A percentile compares a stretch with the other conserved stretches of the same genome.
These are phyloP conservation scores for Mormyrops boulengeri DNA, from an alignment of 2,797 vertebrate species.

Conservation along the genomic window DNA sequence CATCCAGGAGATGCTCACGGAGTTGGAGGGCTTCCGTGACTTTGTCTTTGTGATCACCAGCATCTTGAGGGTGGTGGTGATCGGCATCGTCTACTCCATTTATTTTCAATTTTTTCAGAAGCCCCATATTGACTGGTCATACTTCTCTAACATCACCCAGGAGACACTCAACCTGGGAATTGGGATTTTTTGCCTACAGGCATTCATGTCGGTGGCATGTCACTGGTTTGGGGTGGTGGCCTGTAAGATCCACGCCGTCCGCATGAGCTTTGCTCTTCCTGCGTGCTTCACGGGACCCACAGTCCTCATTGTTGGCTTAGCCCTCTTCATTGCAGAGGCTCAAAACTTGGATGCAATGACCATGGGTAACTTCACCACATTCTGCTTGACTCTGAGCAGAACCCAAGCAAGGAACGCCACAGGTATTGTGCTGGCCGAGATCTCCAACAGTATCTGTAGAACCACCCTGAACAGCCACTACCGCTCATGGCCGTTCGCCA, in stretches of 20 bases:
- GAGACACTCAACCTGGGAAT: conserved; percentile 47
- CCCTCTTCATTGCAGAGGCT: conserved; percentile 51
- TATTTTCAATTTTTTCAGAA: conserved; percentile 39
- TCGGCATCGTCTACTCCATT: conserved; percentile 53
- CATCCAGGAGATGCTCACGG: conserved; percentile 48
- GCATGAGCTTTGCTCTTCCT: conserved; percentile 62
- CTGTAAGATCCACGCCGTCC: conserved; percentile 68
- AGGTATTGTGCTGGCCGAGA: conserved; percentile 49
- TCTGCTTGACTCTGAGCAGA: conserved; percentile 46
- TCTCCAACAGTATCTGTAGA: conserved; percentile 63
- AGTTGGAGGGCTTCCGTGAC: conserved; percentile 59
- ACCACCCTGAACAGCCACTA: conserved; percentile 61
- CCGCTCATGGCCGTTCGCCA: conserved; percentile 56
- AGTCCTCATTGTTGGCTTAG: conserved; percentile 56
- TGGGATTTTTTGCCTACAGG: conserved; percentile 58
- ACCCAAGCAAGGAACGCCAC: conserved; percentile 43
- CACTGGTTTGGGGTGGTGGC: conserved; percentile 74
- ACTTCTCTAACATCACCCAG: conserved; percentile 32
- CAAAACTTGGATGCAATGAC: not conserved
- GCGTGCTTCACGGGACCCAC: conserved; percentile 53
- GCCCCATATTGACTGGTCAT: conserved; percentile 36
- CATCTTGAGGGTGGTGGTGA: conserved; percentile 49
- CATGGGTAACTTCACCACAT: conserved; percentile 36
- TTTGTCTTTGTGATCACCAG: conserved; percentile 64
- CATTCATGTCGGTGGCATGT: conserved; percentile 61